These are phyloP conservation scores for Mimumesa dahlbomi DNA, from an alignment of 2,888 invertebrate genomes.

Conservation along the genomic window DNA sequence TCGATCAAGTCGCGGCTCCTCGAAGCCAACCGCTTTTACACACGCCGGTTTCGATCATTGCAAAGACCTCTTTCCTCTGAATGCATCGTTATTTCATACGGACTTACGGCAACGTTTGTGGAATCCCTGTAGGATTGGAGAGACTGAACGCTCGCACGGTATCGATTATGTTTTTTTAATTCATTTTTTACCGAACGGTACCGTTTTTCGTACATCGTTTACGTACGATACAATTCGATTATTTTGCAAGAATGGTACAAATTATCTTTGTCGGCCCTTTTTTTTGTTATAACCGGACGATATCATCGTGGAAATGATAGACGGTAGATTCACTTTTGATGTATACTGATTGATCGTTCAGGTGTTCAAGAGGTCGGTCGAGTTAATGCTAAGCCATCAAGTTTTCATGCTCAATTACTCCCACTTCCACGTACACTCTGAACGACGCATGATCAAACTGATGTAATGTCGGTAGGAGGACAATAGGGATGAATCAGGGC, in stretches of 20 bases:
- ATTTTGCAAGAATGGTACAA: slow-evolving; percentile 25
- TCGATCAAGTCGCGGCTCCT: slow-evolving; percentile 59
- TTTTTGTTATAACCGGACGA: neutral
- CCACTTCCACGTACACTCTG: slow-evolving; percentile 43
- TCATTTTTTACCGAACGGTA: neutral
- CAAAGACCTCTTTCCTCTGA: slow-evolving; percentile 2
- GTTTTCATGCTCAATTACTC: slow-evolving; percentile 65
- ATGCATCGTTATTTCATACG: slow-evolving; percentile 11
- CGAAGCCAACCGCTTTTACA: slow-evolving; percentile 60
- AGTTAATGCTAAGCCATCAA: slow-evolving; percentile 56
- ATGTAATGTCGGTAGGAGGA: slow-evolving; percentile 19
- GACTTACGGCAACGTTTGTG: neutral
- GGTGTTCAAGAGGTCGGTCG: slow-evolving; percentile 54
- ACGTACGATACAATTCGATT: neutral
- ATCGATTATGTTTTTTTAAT: neutral
- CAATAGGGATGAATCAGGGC: slow-evolving; percentile 17
- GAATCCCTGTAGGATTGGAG: neutral
- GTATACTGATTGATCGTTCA: slow-evolving; percentile 51
- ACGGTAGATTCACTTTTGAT: slow-evolving; percentile 14
- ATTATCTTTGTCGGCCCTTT: neutral
- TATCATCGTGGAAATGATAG: neutral
- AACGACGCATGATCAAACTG: slow-evolving; percentile 60
- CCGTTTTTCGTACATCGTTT: neutral
- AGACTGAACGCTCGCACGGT: neutral
- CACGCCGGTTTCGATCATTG: slow-evolving; percentile 42